phyloP scores from a whole-genome alignment of 2,888 invertebrate species.

The Halictus quadricinctus region DNA sequence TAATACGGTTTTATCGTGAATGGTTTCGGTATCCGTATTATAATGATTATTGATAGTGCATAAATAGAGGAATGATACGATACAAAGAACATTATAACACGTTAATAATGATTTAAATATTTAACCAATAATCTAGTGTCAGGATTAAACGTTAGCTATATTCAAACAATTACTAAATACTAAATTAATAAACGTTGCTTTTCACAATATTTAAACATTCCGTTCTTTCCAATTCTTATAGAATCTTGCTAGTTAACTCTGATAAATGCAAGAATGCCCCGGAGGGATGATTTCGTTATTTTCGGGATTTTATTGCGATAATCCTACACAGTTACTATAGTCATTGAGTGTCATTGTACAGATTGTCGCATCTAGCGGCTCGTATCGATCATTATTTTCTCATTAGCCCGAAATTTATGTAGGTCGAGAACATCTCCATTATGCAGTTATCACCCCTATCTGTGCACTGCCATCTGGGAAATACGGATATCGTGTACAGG shows the following conservation, averaged over 20 bases:
- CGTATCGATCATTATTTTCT: constrained; percentile 36
- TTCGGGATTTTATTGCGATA: too few relatives aligned
- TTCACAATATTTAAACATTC: neutral
- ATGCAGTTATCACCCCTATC: constrained; percentile 26
- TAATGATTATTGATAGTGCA: constrained; percentile 14
- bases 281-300: too few relatives aligned
- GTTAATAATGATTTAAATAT: neutral
- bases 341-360: neutral
- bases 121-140: neutral
- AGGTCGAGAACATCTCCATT: constrained; percentile 21
- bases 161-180: neutral
- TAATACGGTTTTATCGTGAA: neutral
- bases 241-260: too few relatives aligned
- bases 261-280: too few relatives aligned
- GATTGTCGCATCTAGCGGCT: constrained; percentile 19
- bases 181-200: neutral
- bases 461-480: constrained; percentile 10
- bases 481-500: constrained; percentile 39
- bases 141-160: neutral
- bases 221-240: too few relatives aligned
- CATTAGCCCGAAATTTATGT: constrained; percentile 37
- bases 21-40: constrained; percentile 39
- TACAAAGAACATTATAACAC: neutral
- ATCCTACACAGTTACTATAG: too few relatives aligned
- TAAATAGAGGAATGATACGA: neutral